phyloP scores from a whole-genome alignment of 2,797 vertebrate genomes.

The Setipinna tenuifilis region DNA sequence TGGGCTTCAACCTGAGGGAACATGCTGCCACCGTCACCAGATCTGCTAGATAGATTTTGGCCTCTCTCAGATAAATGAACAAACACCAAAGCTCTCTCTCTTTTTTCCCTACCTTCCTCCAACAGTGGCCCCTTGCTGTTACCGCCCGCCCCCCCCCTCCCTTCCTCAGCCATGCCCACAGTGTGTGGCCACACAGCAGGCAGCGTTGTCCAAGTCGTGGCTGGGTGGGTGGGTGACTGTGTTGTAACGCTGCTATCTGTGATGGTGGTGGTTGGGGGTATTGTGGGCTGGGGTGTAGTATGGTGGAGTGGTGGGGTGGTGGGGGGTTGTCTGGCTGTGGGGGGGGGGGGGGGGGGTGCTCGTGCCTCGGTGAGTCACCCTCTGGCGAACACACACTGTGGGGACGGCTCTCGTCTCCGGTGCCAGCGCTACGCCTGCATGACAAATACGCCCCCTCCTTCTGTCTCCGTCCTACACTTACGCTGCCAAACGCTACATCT shows the following conservation, averaged over 20 bases:
- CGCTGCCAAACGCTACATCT: constrained; percentile 15
- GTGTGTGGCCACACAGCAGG: background rate
- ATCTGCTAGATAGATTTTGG: background rate
- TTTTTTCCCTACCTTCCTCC: background rate
- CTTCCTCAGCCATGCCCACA: background rate
- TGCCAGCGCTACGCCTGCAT: constrained; percentile 14
- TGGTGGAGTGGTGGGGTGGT: background rate
- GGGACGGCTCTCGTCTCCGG: background rate
- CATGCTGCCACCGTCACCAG: background rate
- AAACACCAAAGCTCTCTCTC: background rate
- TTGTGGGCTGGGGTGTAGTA: too few relatives aligned
- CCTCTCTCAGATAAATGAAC: background rate
- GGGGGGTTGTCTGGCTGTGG: background rate
- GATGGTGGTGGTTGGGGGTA: too few relatives aligned
- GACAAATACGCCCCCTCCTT: constrained; percentile 21
- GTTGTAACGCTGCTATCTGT: too few relatives aligned
- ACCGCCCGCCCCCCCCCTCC: background rate
- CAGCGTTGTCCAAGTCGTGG: background rate
- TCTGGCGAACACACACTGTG: background rate
- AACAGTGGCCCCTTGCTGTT: background rate
- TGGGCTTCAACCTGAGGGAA: background rate
- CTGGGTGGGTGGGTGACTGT: background rate
- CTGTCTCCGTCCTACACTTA: background rate
- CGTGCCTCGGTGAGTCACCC: constrained; percentile 7
- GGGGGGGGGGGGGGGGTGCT: background rate